A percentile compares a stretch with the other conserved stretches of the same genome.
These are phyloP conservation scores for Sphyrna mokarran DNA, from an alignment of 2,113 vertebrate genomes.

Conservation along the genomic window DNA sequence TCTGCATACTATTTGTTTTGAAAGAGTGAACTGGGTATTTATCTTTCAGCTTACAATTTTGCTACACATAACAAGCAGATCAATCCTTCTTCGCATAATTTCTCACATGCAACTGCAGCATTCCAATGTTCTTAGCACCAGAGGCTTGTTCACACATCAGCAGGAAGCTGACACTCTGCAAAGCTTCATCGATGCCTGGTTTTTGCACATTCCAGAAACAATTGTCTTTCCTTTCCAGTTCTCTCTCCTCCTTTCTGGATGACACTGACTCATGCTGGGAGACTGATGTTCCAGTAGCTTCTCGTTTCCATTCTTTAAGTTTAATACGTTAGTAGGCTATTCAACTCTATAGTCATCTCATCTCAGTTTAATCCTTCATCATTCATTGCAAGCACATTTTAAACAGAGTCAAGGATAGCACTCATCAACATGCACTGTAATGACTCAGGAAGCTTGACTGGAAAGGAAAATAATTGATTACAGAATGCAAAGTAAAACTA, in stretches of 20 bases:
- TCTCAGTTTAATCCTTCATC: no score
- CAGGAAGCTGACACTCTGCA: background rate
- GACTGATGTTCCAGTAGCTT: background rate
- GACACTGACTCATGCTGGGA: background rate
- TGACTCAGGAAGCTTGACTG: no score
- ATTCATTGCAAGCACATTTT: no score
- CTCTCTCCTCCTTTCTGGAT: background rate
- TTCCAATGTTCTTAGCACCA: background rate
- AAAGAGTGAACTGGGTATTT: background rate
- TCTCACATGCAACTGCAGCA: background rate
- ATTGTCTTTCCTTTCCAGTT: background rate
- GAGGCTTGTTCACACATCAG: background rate
- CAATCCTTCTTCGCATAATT: background rate
- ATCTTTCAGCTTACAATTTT: background rate
- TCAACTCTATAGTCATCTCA: background rate
- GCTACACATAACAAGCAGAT: background rate
- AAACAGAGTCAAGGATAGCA: no score
- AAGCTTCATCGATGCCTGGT: background rate
- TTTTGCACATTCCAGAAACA: background rate
- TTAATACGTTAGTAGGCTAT: background rate
- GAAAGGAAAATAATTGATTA: no score
- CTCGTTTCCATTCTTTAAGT: background rate
- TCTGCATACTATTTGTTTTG: background rate
- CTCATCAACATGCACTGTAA: no score
- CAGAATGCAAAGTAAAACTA: no score